Evolutionary conservation across 2,797 vertebrate species (phyloP).

Genomic region (Ara ararauna): DNA sequence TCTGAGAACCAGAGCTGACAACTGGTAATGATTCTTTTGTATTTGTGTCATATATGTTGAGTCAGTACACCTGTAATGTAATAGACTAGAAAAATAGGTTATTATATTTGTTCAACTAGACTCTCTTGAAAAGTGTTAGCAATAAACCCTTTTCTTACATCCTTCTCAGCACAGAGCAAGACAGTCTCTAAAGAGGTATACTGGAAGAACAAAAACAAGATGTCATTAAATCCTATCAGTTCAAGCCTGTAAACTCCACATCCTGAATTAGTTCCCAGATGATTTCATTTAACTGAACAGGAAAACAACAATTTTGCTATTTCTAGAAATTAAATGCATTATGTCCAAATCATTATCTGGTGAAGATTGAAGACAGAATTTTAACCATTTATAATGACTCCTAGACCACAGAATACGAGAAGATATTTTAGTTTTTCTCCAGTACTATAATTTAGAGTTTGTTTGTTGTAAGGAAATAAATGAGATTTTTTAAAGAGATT

Average conservation of each 20-base stretch:
- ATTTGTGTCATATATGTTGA: neutral
- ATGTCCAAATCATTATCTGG: neutral
- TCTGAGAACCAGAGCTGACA: neutral
- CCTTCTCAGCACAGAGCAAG: neutral
- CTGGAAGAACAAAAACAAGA: neutral
- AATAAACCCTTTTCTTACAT: neutral
- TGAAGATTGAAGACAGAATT: neutral
- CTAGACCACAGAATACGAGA: neutral
- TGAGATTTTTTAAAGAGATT: neutral
- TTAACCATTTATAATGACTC: neutral
- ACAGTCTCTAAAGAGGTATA: neutral
- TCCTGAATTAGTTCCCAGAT: neutral
- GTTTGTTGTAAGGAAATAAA: neutral
- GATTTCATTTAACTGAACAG: conserved; percentile 14
- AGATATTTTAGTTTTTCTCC: neutral
- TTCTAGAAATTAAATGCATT: conserved; percentile 13
- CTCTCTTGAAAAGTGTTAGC: neutral
- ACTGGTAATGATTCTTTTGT: neutral
- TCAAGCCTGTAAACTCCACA: neutral
- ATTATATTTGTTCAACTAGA: neutral
- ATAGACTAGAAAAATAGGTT: neutral
- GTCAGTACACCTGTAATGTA: neutral
- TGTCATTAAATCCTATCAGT: neutral
- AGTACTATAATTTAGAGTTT: neutral
- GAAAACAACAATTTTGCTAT: neutral